phyloP scores from a whole-genome alignment of 2,888 invertebrate genomes.

The Papilio demoleus region DNA sequence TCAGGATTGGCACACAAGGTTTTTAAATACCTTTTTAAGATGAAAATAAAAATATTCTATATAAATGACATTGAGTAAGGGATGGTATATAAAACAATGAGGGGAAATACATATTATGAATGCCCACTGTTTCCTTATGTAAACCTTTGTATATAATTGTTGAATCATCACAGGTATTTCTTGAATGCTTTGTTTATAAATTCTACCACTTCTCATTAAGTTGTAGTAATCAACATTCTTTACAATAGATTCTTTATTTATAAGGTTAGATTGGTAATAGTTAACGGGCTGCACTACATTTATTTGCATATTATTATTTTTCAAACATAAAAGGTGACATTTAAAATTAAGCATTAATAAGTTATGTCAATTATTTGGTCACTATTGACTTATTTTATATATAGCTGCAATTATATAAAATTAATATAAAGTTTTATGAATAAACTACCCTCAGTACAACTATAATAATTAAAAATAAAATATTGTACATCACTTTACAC shows the following conservation, averaged over 20 bases:
- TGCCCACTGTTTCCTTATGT: not conserved
- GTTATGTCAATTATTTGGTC: too few relatives aligned
- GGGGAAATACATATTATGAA: not conserved
- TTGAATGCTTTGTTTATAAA: constrained; percentile 26
- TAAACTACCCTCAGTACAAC: too few relatives aligned
- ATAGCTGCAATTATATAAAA: too few relatives aligned
- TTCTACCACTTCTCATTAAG: constrained; percentile 24
- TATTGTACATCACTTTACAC: too few relatives aligned
- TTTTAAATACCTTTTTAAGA: too few relatives aligned
- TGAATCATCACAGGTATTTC: constrained; percentile 14
- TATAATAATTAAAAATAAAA: too few relatives aligned
- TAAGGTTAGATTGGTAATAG: not conserved
- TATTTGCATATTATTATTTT: not conserved
- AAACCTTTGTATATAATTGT: constrained; percentile 11
- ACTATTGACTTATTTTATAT: too few relatives aligned
- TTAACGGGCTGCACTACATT: not conserved
- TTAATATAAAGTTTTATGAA: too few relatives aligned
- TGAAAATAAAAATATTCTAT: not conserved
- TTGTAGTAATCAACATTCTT: constrained; percentile 7
- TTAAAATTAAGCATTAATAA: too few relatives aligned
- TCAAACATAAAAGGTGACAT: too few relatives aligned
- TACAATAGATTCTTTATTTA: constrained; percentile 1
- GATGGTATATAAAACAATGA: constrained; percentile 1
- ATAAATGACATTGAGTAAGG: not conserved
- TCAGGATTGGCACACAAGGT: too few relatives aligned